phyloP scores from a whole-genome alignment of 1,140 invertebrate species.

The Proctacanthus coquilletti region DNA sequence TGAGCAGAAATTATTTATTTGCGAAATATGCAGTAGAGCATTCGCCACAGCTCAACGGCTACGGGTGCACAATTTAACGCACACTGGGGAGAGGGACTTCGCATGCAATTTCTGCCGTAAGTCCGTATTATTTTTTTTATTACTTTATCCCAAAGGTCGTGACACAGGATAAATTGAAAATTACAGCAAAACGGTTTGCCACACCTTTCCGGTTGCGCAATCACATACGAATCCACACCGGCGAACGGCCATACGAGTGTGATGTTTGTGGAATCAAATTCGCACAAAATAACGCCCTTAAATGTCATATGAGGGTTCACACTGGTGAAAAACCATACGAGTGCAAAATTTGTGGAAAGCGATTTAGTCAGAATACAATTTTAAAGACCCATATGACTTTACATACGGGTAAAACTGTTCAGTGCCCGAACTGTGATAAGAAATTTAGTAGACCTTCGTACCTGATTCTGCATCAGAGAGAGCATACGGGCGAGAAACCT shows the following conservation, averaged over 20 bases:
- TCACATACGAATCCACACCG: slow-evolving; percentile 6
- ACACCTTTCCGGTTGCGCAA: not conserved
- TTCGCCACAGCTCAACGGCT: slow-evolving; percentile 6
- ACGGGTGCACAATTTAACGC: not conserved
- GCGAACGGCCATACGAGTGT: slow-evolving; percentile 4
- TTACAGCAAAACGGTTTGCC: slow-evolving; percentile 2
- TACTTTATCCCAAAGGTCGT: not conserved
- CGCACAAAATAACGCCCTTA: slow-evolving; percentile 2
- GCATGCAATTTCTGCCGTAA: slow-evolving; percentile 3
- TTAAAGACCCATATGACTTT: slow-evolving; percentile 9
- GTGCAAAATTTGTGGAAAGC: slow-evolving; percentile 8
- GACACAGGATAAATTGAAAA: not conserved
- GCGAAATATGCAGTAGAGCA: slow-evolving; percentile 1
- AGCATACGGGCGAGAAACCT: slow-evolving; percentile 5
- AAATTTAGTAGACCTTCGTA: slow-evolving; percentile 6
- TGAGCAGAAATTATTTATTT: not conserved
- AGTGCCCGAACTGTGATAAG: slow-evolving; percentile 9
- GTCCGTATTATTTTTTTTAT: not conserved
- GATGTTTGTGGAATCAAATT: slow-evolving; percentile 5
- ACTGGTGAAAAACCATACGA: slow-evolving; percentile 7
- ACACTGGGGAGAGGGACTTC: slow-evolving; percentile 4
- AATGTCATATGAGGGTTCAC: slow-evolving; percentile 7
- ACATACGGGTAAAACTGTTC: slow-evolving; percentile 7
- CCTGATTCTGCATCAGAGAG: slow-evolving; percentile 7
- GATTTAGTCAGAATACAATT: slow-evolving; percentile 7